Evolutionary conservation across 2,888 invertebrate species (phyloP).

Genomic region (Cetonia aurata): DNA sequence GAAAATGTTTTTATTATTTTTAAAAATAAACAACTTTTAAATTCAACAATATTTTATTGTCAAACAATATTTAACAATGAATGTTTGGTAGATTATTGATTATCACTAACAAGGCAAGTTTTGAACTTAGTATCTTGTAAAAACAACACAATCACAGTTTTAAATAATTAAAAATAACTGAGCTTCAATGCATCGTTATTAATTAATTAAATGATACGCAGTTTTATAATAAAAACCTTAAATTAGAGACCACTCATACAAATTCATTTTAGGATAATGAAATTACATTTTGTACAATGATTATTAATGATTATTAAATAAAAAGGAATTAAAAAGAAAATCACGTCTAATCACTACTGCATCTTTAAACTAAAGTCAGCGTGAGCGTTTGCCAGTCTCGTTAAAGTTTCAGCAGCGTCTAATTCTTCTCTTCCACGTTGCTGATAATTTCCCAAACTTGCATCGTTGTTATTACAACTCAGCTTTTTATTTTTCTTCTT

Average conservation of each 20-base stretch:
- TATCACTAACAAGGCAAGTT: conserved; percentile 25
- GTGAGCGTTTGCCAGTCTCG: conserved; percentile 71
- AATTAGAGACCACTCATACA: no score
- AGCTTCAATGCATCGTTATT: conserved; percentile 5
- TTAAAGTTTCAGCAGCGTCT: conserved; percentile 82
- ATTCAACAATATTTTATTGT: conserved; percentile 36
- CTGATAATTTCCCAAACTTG: conserved; percentile 43
- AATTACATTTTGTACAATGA: background rate
- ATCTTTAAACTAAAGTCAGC: conserved; percentile 36
- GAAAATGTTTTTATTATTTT: background rate
- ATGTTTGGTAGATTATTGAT: conserved; percentile 1
- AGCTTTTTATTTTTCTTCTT: conserved; percentile 59
- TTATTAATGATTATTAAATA: background rate
- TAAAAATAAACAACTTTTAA: background rate
- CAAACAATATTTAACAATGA: conserved; percentile 15
- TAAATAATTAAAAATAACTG: conserved; percentile 40
- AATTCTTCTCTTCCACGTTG: conserved; percentile 79
- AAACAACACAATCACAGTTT: conserved; percentile 46
- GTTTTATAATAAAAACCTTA: no score
- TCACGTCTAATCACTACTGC: conserved; percentile 8
- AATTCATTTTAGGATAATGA: background rate
- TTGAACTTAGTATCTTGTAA: conserved; percentile 33
- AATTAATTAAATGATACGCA: no score
- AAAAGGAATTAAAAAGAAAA: background rate
- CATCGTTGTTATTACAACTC: conserved; percentile 47